Conservation (phyloP, 2,797 vertebrate species). For the Calcarius lapponicus region DNA sequence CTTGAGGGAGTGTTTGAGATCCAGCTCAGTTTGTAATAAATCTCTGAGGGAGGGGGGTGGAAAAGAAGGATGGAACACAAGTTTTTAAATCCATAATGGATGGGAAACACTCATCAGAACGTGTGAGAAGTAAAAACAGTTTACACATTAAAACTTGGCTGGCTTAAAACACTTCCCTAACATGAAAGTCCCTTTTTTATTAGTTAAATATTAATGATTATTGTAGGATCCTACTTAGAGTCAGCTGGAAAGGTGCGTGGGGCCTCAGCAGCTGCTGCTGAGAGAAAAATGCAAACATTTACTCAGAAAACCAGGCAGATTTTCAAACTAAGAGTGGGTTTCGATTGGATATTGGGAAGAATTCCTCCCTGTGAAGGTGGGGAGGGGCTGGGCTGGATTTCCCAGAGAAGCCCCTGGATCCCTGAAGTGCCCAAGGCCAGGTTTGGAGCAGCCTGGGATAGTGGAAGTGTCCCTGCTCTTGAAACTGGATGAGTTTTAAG, state of each 20-base stretch:
- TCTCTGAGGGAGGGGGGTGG: not conserved
- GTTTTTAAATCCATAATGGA: not conserved
- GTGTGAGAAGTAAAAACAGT: not conserved
- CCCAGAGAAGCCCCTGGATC: not conserved
- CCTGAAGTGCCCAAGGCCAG: not conserved
- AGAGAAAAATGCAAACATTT: not conserved
- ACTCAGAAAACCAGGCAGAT: not conserved
- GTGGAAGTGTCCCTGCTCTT: too few species aligned
- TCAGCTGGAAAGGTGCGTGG: not conserved
- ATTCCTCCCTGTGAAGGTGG: not conserved
- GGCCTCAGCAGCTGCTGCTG: not conserved
- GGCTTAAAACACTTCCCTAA: not conserved
- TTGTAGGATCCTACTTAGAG: not conserved
- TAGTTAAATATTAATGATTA: not conserved
- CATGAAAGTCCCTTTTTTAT: not conserved
- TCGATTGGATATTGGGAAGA: not conserved
- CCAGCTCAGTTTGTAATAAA: not conserved
- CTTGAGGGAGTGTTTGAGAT: not conserved
- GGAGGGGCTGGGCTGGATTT: not conserved
- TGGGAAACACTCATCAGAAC: not conserved
- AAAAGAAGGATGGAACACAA: not conserved
- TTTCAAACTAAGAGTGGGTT: not conserved
- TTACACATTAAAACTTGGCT: not conserved
- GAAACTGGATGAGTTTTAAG: not conserved
- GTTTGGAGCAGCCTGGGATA: rapidly evolving